Conservation (phyloP, 2,888 invertebrate species). For the Calliopum simillimum region DNA sequence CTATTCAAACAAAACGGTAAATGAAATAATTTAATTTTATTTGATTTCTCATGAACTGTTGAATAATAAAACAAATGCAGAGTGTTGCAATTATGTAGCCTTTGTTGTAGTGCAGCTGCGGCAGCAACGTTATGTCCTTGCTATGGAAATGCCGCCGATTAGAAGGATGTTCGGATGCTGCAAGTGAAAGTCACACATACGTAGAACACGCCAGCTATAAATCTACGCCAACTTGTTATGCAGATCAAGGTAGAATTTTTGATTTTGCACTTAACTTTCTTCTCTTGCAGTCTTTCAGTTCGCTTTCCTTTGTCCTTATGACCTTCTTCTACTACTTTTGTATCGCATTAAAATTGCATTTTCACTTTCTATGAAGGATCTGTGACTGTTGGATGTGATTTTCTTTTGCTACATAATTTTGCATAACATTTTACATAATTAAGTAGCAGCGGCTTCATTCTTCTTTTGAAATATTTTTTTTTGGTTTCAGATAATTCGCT, state of each 20-base stretch:
- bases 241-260: slow-evolving; percentile 11
- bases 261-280: not conserved
- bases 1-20: not conserved
- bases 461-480: no score
- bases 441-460: no score
- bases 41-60: slow-evolving; percentile 18
- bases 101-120: not conserved
- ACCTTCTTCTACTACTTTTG: no score
- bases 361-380: no score
- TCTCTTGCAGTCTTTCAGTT: not conserved
- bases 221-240: not conserved
- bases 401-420: not conserved
- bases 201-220: not conserved
- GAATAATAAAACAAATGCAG: slow-evolving; percentile 7
- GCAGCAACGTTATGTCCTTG: slow-evolving; percentile 1
- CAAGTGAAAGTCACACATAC: not conserved
- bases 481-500: no score
- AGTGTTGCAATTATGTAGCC: not conserved
- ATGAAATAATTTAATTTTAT: not conserved
- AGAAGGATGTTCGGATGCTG: no score
- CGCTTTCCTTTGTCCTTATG: not conserved
- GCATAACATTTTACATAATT: slow-evolving; percentile 27
- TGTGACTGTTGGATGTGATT: no score
- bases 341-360: slow-evolving; percentile 22
- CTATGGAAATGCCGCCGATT: no score